A percentile compares a stretch with the other conserved stretches of the same genome.
phyloP scores from a whole-genome alignment of 2,113 vertebrate genomes.

The Triplophysa dalaica region DNA sequence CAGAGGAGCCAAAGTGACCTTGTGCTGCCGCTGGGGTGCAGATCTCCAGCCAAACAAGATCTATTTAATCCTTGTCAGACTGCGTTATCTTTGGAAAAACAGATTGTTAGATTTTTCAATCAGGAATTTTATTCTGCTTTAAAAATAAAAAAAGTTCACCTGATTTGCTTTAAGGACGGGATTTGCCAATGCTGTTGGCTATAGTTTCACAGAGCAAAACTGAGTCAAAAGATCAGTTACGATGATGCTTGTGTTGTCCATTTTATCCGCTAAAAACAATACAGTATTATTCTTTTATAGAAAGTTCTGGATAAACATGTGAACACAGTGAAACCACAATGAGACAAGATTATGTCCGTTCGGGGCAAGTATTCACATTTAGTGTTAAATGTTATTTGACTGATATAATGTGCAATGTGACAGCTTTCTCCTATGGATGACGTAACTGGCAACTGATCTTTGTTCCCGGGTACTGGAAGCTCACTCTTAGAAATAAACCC shows the following conservation, averaged over 20 bases:
- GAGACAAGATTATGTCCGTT: too few relatives aligned
- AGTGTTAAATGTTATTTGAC: too few relatives aligned
- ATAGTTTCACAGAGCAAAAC: neutral
- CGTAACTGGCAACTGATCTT: too few relatives aligned
- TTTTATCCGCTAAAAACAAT: too few relatives aligned
- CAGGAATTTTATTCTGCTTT: neutral
- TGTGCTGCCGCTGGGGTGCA: slow-evolving; percentile 9
- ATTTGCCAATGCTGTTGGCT: neutral
- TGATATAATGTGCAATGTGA: too few relatives aligned
- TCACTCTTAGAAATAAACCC: too few relatives aligned
- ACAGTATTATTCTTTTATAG: too few relatives aligned
- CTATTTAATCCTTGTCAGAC: slow-evolving; percentile 23
- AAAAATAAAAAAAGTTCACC: neutral
- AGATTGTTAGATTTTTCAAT: slow-evolving; percentile 44
- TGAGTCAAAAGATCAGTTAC: neutral
- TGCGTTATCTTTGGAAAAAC: slow-evolving; percentile 31
- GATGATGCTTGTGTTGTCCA: neutral
- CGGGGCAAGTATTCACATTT: neutral
- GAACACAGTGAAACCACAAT: too few relatives aligned
- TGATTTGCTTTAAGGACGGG: neutral
- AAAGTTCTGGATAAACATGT: too few relatives aligned
- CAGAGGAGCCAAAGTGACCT: slow-evolving; percentile 42
- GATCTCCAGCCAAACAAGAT: slow-evolving; percentile 18
- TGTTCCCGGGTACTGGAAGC: too few relatives aligned
- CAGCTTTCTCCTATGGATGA: too few relatives aligned